phyloP scores from a whole-genome alignment of 2,888 invertebrate species.

The Agrotis exclamationis region DNA sequence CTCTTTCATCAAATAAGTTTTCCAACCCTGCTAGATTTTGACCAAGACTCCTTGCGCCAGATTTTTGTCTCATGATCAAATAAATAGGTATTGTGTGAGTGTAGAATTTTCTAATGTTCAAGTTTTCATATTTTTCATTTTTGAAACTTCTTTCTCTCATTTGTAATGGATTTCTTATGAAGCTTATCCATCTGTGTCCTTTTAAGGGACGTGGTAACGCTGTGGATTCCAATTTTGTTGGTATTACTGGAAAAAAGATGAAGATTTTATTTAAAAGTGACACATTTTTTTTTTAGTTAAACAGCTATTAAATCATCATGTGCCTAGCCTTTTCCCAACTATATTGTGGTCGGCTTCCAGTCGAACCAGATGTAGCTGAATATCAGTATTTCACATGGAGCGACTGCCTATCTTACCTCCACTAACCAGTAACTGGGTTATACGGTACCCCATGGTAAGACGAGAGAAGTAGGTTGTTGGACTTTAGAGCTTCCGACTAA shows the following conservation, averaged over 20 bases:
- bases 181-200: background rate
- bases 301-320: too few species aligned
- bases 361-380: too few species aligned
- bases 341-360: background rate
- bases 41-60: background rate
- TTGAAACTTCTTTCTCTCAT: background rate
- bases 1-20: conserved; percentile 18
- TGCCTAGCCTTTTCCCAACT: too few species aligned
- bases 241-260: conserved; percentile 13
- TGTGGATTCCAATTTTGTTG: background rate
- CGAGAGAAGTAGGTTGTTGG: background rate
- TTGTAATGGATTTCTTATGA: background rate
- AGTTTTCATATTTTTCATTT: conserved; percentile 1
- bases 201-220: background rate
- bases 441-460: background rate
- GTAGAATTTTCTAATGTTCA: background rate
- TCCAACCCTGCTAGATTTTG: too few species aligned
- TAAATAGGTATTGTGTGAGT: conserved; percentile 2
- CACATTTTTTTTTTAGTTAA: too few species aligned
- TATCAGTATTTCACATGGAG: too few species aligned
- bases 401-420: too few species aligned
- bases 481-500: background rate
- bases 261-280: background rate
- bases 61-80: background rate
- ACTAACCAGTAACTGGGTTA: too few species aligned